Evolutionary conservation across 2,797 vertebrate genomes (phyloP), one percentile per base, ranked within the genome.

Genomic region (Spondyliosoma cantharus): DNA sequence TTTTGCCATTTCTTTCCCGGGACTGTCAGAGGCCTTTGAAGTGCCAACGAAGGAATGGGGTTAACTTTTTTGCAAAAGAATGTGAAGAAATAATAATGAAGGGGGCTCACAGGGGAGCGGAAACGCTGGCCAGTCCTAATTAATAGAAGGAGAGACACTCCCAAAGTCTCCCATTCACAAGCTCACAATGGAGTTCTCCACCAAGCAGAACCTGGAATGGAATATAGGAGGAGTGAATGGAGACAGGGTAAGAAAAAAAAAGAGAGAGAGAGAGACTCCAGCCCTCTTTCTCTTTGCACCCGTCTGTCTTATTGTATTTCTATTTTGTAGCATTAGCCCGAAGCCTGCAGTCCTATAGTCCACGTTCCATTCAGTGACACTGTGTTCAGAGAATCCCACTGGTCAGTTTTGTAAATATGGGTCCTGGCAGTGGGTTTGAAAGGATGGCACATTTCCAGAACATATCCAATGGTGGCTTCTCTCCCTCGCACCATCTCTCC

Each of bases 191-290:
- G 93, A 87, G 92, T 78, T 93, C 92, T 95, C 94, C 94, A 92
- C 94, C 94, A 94, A 96, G 96, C 96, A 96, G 95, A 96, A 96
- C 96, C 92, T 93, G 79, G 93, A 92, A 94, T 92, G 93, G 92
- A 93, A 94, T 92, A 94, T 92, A 91, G 92, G 92, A 93, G 94
- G 91, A 90, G 88, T 95, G 94, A 96, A 95, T 93, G 89, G 81
- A 93, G 86, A 71, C 78, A 54, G 71, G 73, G 76, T 58, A 46
- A 46, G 77, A 87, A 85, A 71, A 81, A 58, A 78, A 49, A 85
- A 79, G 22, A 54, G 53, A 25, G 15, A 43, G 12, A 46, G 29
- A 50, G 62, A 74, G 79, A 83, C 87, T 91, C 75, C 78, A 49
- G 82, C 80, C 91, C 82, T 90, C 75, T 74, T 70, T 91, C 52